phyloP scores from a whole-genome alignment of 1,140 invertebrate species.

The Drosophila aff. region DNA sequence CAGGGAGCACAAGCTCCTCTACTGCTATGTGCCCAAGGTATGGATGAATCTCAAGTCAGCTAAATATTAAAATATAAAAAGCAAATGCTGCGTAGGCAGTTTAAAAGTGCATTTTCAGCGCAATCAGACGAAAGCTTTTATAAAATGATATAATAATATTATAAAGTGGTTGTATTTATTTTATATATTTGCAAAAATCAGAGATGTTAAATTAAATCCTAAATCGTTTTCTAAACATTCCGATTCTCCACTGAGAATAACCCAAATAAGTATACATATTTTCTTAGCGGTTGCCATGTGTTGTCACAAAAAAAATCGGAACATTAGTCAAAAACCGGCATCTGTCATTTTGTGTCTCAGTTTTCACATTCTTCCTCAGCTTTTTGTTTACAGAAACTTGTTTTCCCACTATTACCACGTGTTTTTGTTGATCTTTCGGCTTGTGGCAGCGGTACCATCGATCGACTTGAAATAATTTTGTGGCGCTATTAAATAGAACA shows the following conservation, averaged over 20 bases:
- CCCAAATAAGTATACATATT: neutral
- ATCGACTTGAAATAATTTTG: constrained; percentile 3
- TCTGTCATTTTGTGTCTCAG: constrained; percentile 16
- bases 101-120: neutral
- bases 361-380: constrained; percentile 4
- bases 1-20: constrained; percentile 92
- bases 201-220: neutral
- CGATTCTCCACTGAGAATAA: neutral
- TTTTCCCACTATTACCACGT: constrained; percentile 22
- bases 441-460: constrained; percentile 7
- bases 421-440: constrained; percentile 30
- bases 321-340: constrained; percentile 41
- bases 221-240: no score
- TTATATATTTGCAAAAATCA: neutral
- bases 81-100: constrained; percentile 10
- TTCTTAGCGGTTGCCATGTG: constrained; percentile 29
- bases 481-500: neutral
- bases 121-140: neutral
- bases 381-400: constrained; percentile 57
- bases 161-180: neutral
- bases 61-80: neutral
- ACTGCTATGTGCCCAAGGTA: constrained; percentile 96
- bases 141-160: neutral
- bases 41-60: neutral
- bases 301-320: neutral